Evolutionary conservation across 2,797 vertebrate genomes (phyloP), one percentile per base, ranked within the genome.

Genomic region (Peromyscus aztecus): DNA sequence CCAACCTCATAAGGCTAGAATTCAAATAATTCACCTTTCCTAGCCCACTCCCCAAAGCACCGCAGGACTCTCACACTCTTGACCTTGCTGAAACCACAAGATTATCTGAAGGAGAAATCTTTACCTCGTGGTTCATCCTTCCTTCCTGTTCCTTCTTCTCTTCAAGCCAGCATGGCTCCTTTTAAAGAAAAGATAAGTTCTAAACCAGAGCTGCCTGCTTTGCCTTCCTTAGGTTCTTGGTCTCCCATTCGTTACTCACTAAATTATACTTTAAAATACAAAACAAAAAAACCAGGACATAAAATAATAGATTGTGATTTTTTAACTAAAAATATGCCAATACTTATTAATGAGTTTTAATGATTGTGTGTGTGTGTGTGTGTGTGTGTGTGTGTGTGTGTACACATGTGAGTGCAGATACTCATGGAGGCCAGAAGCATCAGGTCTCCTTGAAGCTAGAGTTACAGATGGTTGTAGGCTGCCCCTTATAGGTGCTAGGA

Each of bases 11-110:
- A 69, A 82, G 97, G 96, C 90, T 93, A 93, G 84, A 96, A 92
- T 94, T 17, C 9, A 88, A 96, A 75, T 55, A 63, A 49, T 55
- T 96, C 80, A 59, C 69, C 31, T 92, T 96, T 94, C 78, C 95
- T 43, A 77, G 69, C 29, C 85, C 71, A 3, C 71, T 96, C 94
- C 96, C 90, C 78, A 82, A 94, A 85, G 94, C 85, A 67, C 77
- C 65, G 6, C 29, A 73, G 76, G 40, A 61, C 76, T 69, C 97
- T 78, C 86, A 59, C 94, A 85, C 94, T 96, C 95, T 92, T 96
- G 95, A 96, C 94, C 95, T 95, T 92, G 95, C 94, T 94, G 96
- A 90, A 97, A 92, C 88, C 77, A 69, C 21, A 80, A 59, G 90
- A 43, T 77, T 88, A 14, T 93, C 71, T 88, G 73, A 90, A 73